Evolutionary conservation across 2,888 invertebrate species (phyloP), one percentile per base, ranked within the genome.

Genomic region (Apamea crenata): DNA sequence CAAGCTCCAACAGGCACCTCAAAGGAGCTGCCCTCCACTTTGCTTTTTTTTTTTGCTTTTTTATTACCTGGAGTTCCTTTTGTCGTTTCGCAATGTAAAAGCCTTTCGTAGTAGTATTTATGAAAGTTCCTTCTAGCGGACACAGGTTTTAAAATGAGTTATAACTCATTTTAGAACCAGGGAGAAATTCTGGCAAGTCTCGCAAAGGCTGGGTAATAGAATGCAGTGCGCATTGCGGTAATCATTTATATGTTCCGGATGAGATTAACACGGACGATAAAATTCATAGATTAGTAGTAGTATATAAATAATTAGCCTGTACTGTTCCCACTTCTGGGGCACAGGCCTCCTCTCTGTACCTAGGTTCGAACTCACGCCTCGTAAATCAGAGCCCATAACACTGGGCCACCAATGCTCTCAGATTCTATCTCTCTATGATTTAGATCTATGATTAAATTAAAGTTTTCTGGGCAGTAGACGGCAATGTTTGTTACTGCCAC

Each of bases 201-300:
- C 18, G 32, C 50, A n/a, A n/a, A 71, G 56, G 16, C 47, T 29
- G 21, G 40, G 29, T 53, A 40, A 40, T n/a, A 25, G 25, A 7
- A 53, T 67, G 77, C 36, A 65, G 16, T 72, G 63, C 81, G 81
- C 81, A 76, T 44, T 81, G 81, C 81, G 53, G 70, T 29, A 70
- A 18, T n/a, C 56, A 66, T 74, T 68, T 16, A 25, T 56, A 73
- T 63, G 53, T 53, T 56, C 44, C 25, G 36, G 8, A 18, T 59
- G 36, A 56, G 10, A 25, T 59, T 79, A 56, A 71, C 47, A 72
- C 18, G 25, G n/a, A 18, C 66, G 36, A 66, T 65, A 29, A 56
- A 56, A 44, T 53, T 53, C 53, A 8, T 25, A 53, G 7, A 53
- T 53, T 53, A n/a, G n/a, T n/a, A n/a, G n/a, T 53, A 53, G 21